These are phyloP conservation scores for Gyps fulvus DNA, from an alignment of 2,113 vertebrate species.

Conservation along the genomic window DNA sequence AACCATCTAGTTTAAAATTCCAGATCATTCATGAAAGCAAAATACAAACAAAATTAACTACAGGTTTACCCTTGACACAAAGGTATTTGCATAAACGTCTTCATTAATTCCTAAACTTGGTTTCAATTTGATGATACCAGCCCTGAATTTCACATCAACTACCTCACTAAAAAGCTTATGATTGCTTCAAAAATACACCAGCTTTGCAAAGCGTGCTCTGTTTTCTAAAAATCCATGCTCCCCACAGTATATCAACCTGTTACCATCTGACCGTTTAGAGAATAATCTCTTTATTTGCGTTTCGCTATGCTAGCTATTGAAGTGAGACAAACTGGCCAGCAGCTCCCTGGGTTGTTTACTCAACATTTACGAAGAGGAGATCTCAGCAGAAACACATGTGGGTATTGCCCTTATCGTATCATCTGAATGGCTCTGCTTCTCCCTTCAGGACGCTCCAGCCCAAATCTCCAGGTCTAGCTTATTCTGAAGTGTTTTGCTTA, in stretches of 20 bases:
- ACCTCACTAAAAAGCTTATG: not conserved
- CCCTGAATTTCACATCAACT: not conserved
- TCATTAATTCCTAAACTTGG: not conserved
- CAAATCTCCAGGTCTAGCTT: not conserved
- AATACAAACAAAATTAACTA: not conserved
- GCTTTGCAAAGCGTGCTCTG: not conserved
- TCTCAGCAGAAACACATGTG: not conserved
- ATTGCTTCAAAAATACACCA: not conserved
- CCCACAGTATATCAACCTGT: not conserved
- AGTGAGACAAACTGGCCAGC: not conserved
- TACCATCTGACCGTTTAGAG: not conserved
- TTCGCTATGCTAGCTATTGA: not conserved
- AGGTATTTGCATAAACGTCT: not conserved
- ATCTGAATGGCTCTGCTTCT: not conserved
- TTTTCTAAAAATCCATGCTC: not conserved
- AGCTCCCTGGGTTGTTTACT: not conserved
- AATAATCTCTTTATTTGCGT: not conserved
- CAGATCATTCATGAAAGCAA: not conserved
- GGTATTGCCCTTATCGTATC: not conserved
- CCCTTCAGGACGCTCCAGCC: not conserved
- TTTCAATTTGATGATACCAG: not conserved
- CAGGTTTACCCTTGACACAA: not conserved
- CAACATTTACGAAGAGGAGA: not conserved
- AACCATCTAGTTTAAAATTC: not conserved
- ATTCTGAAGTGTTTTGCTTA: not conserved